Percentiles rank a stretch among this genome's conserved stretches.
These are phyloP conservation scores for Istiophorus platypterus DNA, from an alignment of 2,113 vertebrate species.

Conservation along the genomic window DNA sequence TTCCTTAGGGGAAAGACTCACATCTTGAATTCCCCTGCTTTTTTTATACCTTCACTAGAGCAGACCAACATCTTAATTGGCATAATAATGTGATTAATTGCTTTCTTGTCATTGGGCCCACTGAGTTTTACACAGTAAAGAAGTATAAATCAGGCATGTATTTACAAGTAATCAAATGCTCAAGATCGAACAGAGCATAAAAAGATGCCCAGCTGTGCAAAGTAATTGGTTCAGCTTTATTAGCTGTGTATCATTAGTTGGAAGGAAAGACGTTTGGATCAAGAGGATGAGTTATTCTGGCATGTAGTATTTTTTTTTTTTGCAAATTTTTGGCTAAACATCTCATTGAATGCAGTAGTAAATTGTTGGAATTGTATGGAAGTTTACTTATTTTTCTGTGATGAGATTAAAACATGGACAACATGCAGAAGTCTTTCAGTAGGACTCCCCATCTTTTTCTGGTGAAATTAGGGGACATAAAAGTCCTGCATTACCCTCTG, in stretches of 20 bases:
- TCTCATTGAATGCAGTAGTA: not conserved
- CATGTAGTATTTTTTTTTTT: not conserved
- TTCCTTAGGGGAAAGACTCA: constrained; percentile 38
- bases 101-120: constrained; percentile 75
- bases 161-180: constrained; percentile 79
- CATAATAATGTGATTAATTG: constrained; percentile 81
- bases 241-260: constrained; percentile 57
- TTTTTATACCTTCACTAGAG: constrained; percentile 56
- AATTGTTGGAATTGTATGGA: not conserved
- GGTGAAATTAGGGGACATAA: not conserved
- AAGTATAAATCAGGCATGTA: constrained; percentile 78
- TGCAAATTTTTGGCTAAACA: constrained; percentile 6
- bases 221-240: constrained; percentile 78
- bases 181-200: constrained; percentile 67
- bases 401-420: not conserved
- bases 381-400: not conserved
- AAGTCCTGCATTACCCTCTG: not conserved
- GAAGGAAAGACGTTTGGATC: constrained; percentile 50
- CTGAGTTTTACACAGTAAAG: constrained; percentile 74
- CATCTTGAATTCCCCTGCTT: constrained; percentile 30
- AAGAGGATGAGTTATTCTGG: constrained; percentile 38
- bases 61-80: constrained; percentile 74
- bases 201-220: constrained; percentile 79
- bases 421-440: not conserved
- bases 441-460: not conserved